A percentile compares a stretch with the other conserved stretches of the same genome.
Evolutionary conservation across 2,888 invertebrate genomes (phyloP).

Genomic region (Nymphalis urticae): DNA sequence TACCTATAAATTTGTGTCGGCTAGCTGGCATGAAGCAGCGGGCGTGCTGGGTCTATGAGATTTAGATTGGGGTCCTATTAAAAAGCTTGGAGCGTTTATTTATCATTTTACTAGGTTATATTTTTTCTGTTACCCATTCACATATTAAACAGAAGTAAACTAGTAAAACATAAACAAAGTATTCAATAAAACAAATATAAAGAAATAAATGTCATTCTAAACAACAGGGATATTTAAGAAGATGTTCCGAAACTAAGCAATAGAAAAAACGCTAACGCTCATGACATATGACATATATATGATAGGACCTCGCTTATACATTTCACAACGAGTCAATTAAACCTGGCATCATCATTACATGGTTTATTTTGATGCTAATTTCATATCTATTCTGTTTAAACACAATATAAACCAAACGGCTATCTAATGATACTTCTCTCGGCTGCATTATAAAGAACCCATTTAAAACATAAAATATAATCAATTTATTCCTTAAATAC

Average conservation of each 20-base stretch:
- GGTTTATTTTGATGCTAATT: conserved; percentile 55
- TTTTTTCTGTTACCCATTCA: background rate
- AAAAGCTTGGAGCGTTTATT: conserved; percentile 42
- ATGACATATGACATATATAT: conserved; percentile 38
- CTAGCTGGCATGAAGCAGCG: conserved; percentile 66
- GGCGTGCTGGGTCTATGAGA: conserved; percentile 67
- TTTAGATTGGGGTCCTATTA: conserved; percentile 49
- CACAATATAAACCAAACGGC: background rate
- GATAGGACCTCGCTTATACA: conserved; percentile 51
- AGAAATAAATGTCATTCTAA: background rate
- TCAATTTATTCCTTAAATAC: no score
- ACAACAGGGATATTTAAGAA: background rate
- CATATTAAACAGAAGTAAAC: background rate
- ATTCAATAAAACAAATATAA: background rate
- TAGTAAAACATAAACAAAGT: background rate
- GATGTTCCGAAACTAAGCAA: background rate
- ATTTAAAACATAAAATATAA: no score
- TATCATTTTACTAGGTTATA: background rate
- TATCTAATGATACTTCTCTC: background rate
- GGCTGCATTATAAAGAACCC: no score
- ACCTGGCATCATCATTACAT: conserved; percentile 59
- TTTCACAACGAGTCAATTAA: conserved; percentile 74
- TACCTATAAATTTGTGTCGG: conserved; percentile 82
- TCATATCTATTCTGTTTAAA: conserved; percentile 11
- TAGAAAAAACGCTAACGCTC: conserved; percentile 42